Conservation (phyloP, 1,140 invertebrate genomes). For the Pectinophora gossypiella region DNA sequence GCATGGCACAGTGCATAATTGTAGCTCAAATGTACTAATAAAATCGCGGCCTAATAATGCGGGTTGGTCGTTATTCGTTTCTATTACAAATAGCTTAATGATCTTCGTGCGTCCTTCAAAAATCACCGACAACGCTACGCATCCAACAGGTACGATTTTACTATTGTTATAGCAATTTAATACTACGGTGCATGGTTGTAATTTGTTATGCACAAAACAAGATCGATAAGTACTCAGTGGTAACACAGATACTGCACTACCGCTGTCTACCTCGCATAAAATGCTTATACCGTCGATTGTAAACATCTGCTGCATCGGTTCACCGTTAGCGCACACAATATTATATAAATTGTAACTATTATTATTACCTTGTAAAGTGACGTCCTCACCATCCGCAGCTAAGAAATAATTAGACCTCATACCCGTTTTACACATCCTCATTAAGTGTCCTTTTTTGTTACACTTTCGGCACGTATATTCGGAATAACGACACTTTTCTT, state of each 20-base stretch:
- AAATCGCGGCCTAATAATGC: background rate
- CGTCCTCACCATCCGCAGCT: background rate
- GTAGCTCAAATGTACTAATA: background rate
- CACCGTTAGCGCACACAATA: background rate
- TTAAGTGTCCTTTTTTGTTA: too few relatives aligned
- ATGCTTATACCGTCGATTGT: background rate
- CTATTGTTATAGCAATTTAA: slow-evolving; percentile 5
- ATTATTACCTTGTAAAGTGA: background rate
- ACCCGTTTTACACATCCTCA: background rate
- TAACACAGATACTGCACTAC: background rate
- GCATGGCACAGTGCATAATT: background rate
- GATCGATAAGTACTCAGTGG: background rate
- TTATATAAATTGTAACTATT: background rate
- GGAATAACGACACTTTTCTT: background rate
- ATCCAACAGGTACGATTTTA: background rate
- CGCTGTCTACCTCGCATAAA: background rate
- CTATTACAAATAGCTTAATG: background rate
- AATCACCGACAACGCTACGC: background rate
- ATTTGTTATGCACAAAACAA: background rate
- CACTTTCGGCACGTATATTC: background rate
- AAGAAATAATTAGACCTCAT: background rate
- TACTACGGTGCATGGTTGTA: background rate
- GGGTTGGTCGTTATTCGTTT: background rate
- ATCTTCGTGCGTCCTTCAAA: background rate
- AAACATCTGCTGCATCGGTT: background rate